phyloP scores from a whole-genome alignment of 2,888 invertebrate genomes.

The Volucella zonaria region DNA sequence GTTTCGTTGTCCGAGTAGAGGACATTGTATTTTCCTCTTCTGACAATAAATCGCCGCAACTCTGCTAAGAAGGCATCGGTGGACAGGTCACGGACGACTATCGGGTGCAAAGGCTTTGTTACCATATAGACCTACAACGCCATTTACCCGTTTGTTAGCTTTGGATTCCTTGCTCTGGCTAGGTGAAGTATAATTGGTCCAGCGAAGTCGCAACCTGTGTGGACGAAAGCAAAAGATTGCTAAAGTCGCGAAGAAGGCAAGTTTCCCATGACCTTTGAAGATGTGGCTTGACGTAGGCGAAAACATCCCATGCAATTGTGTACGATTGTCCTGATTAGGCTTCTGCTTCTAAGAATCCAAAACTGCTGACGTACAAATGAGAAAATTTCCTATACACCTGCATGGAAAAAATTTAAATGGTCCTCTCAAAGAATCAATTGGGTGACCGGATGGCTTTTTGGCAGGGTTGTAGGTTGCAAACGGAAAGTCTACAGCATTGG shows the following conservation, averaged over 20 bases:
- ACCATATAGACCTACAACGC: too few relatives aligned
- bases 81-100: too few relatives aligned
- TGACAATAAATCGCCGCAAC: too few relatives aligned
- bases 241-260: background rate
- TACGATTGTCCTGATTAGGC: background rate
- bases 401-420: conserved; percentile 13
- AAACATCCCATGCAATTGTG: too few relatives aligned
- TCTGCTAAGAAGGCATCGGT: background rate
- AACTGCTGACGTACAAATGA: conserved; percentile 36
- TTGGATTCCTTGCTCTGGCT: background rate
- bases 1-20: too few relatives aligned
- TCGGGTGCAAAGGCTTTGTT: too few relatives aligned
- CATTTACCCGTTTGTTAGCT: too few relatives aligned
- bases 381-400: conserved; percentile 20
- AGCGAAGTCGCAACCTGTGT: conserved; percentile 23
- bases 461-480: too few relatives aligned
- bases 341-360: conserved; percentile 28
- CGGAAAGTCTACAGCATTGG: too few relatives aligned
- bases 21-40: too few relatives aligned
- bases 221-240: conserved; percentile 18
- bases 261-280: conserved; percentile 13
- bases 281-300: too few relatives aligned
- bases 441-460: too few relatives aligned
- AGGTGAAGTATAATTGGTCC: conserved; percentile 22
- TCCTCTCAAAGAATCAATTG: background rate